These are phyloP conservation scores for Stegastes partitus DNA, from an alignment of 2,113 vertebrate species.

Conservation along the genomic window DNA sequence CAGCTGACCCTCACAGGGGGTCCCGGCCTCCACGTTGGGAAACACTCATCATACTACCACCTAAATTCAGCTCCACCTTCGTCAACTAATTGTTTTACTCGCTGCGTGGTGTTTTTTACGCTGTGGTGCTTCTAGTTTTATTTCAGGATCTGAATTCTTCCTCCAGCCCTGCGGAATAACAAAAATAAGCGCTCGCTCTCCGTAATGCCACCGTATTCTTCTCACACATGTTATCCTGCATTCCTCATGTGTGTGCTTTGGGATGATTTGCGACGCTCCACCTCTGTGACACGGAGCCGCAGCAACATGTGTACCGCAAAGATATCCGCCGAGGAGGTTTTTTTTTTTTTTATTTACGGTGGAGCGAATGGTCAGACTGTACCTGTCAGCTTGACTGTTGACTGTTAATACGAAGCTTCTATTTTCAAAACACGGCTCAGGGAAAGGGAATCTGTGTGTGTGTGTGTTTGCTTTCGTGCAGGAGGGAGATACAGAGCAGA, in stretches of 20 bases:
- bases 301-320: slow-evolving; percentile 28
- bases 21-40: neutral
- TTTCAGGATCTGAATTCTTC: slow-evolving; percentile 6
- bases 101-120: too few relatives aligned
- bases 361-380: slow-evolving; percentile 58
- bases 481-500: slow-evolving; percentile 60
- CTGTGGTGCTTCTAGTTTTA: neutral
- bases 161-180: neutral
- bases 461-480: slow-evolving; percentile 39
- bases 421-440: slow-evolving; percentile 79
- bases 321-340: slow-evolving; percentile 26
- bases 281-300: slow-evolving; percentile 42
- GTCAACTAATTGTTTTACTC: neutral
- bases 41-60: neutral
- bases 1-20: neutral
- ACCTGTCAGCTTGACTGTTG: slow-evolving; percentile 79
- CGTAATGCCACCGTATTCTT: slow-evolving; percentile 6
- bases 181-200: slow-evolving; percentile 19
- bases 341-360: neutral
- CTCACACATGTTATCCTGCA: slow-evolving; percentile 48
- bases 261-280: slow-evolving; percentile 53
- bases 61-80: neutral
- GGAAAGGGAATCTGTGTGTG: slow-evolving; percentile 67
- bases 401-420: slow-evolving; percentile 78
- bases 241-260: slow-evolving; percentile 62